Conservation (phyloP, 2,797 vertebrate genomes). For the Bradypodion ventrale region DNA sequence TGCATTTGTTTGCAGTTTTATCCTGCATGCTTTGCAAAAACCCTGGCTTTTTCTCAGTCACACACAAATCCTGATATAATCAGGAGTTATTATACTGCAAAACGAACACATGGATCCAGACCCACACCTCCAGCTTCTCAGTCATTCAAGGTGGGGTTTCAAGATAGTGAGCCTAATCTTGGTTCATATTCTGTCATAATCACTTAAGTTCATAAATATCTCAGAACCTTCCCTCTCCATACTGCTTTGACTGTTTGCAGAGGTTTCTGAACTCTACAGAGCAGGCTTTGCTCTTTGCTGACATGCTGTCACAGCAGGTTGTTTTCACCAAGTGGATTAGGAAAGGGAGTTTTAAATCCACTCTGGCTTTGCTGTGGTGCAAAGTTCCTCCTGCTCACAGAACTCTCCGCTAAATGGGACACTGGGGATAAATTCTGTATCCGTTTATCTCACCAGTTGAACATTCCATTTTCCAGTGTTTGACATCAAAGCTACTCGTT, state of each 20-base stretch:
- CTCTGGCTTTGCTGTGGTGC: slow-evolving; percentile 2
- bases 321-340: slow-evolving; percentile 43
- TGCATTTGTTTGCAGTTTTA: slow-evolving; percentile 48
- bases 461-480: slow-evolving; percentile 52
- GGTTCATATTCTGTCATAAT: slow-evolving; percentile 37
- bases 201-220: slow-evolving; percentile 41
- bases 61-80: slow-evolving; percentile 46
- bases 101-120: slow-evolving; percentile 35
- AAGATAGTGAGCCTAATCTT: slow-evolving; percentile 21
- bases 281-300: slow-evolving; percentile 44
- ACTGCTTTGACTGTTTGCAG: slow-evolving; percentile 39
- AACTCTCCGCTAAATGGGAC: slow-evolving; percentile 53
- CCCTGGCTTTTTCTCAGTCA: slow-evolving; percentile 22
- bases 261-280: slow-evolving; percentile 43
- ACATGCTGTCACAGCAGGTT: slow-evolving; percentile 37
- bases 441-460: slow-evolving; percentile 60
- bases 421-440: slow-evolving; percentile 63
- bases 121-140: slow-evolving; percentile 47
- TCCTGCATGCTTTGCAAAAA: slow-evolving; percentile 43
- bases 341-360: slow-evolving; percentile 57
- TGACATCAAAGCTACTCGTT: slow-evolving; percentile 46
- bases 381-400: slow-evolving; percentile 58
- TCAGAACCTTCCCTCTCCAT: slow-evolving; percentile 24
- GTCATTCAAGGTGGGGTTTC: slow-evolving; percentile 47
- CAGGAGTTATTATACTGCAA: slow-evolving; percentile 41